phyloP scores from a whole-genome alignment of 2,113 vertebrate genomes.

The Forbesichthys agassizii region DNA sequence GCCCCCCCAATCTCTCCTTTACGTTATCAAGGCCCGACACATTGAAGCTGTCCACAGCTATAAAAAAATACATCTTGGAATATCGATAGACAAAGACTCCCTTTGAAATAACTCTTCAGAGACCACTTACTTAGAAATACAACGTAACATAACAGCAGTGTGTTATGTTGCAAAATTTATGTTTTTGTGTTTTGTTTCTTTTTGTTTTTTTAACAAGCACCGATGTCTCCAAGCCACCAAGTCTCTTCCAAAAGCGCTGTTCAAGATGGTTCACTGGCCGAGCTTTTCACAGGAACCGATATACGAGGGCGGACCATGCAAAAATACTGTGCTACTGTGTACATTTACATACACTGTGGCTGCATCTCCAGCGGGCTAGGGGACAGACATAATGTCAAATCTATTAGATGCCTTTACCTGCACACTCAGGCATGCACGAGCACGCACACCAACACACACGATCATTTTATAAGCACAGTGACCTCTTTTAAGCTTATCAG shows the following conservation, averaged over 20 bases:
- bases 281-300: slow-evolving; percentile 2
- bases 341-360: neutral
- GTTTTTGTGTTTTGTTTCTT: neutral
- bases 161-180: neutral
- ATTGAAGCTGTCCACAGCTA: slow-evolving; percentile 49
- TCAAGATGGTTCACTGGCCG: slow-evolving; percentile 8
- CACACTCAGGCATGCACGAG: neutral
- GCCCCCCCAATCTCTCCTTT: slow-evolving; percentile 13
- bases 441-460: neutral
- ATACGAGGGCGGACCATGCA: neutral
- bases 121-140: slow-evolving; percentile 25
- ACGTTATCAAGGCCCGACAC: slow-evolving; percentile 38
- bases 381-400: slow-evolving; percentile 36
- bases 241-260: neutral
- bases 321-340: neutral
- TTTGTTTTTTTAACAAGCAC: neutral
- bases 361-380: slow-evolving; percentile 22
- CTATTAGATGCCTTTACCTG: slow-evolving; percentile 36
- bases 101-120: slow-evolving; percentile 35
- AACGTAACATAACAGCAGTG: slow-evolving; percentile 1
- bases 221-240: too few species aligned
- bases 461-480: slow-evolving; percentile 11
- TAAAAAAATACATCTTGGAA: slow-evolving; percentile 43
- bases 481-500: slow-evolving; percentile 38
- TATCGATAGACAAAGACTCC: slow-evolving; percentile 46